phyloP scores from a whole-genome alignment of 1,140 invertebrate genomes.

The Saxidomus purpurata region DNA sequence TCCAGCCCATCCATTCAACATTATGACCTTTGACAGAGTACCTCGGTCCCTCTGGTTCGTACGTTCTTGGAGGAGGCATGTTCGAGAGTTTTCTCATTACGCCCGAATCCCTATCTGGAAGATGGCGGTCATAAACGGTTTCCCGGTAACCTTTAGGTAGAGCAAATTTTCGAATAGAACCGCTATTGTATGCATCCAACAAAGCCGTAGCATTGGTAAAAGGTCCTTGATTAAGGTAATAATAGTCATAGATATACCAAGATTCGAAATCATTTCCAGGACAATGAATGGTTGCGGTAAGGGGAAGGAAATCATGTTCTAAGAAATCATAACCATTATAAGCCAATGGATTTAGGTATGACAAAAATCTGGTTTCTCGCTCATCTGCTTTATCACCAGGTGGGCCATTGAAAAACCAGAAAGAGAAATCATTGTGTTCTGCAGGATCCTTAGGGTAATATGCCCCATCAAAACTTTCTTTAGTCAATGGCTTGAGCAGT shows the following conservation, averaged over 20 bases:
- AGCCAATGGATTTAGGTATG: constrained; percentile 53
- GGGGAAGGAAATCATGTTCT: constrained; percentile 49
- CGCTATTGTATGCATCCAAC: constrained; percentile 50
- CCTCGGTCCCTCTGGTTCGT: constrained; percentile 57
- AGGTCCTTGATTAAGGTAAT: constrained; percentile 64
- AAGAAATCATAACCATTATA: constrained; percentile 50
- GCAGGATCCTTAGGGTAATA: constrained; percentile 24
- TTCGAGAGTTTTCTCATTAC: constrained; percentile 29
- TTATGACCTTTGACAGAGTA: constrained; percentile 49
- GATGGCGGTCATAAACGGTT: constrained; percentile 19
- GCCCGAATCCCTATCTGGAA: constrained; percentile 39
- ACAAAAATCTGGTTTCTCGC: constrained; percentile 37
- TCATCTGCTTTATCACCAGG: constrained; percentile 44
- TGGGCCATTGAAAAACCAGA: constrained; percentile 51
- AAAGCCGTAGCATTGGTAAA: constrained; percentile 43
- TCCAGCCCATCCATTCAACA: constrained; percentile 62
- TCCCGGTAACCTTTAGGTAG: constrained; percentile 50
- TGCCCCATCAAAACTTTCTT: constrained; percentile 58
- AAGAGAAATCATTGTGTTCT: constrained; percentile 28
- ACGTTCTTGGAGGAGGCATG: constrained; percentile 43
- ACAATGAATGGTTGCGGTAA: constrained; percentile 43
- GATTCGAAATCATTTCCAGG: constrained; percentile 40
- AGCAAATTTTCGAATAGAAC: constrained; percentile 24
- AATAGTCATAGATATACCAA: constrained; percentile 58
- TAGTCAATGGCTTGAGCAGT: constrained; percentile 26